These are phyloP conservation scores for Linyphia triangularis DNA, from an alignment of 2,888 invertebrate species.

Conservation along the genomic window DNA sequence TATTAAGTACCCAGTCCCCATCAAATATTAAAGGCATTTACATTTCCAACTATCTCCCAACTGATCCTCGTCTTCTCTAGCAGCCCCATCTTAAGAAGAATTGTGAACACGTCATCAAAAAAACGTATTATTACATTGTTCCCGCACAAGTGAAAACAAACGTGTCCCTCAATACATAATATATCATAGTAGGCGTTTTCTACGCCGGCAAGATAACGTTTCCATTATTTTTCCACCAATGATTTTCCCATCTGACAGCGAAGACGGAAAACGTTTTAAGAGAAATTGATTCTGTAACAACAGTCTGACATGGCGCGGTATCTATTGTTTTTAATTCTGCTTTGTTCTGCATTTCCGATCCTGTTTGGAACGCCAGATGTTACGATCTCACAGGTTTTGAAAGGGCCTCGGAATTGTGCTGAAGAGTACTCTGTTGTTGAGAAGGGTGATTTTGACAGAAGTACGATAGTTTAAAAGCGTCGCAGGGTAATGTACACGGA, in stretches of 20 bases:
- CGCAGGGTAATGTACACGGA: neutral
- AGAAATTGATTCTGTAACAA: constrained; percentile 67
- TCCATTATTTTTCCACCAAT: constrained; percentile 65
- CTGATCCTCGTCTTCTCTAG: constrained; percentile 15
- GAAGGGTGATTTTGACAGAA: neutral
- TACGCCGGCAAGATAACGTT: constrained; percentile 55
- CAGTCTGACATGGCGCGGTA: constrained; percentile 34
- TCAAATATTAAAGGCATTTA: constrained; percentile 58
- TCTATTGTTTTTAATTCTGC: constrained; percentile 63
- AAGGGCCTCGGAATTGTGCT: constrained; percentile 17
- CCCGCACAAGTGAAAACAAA: constrained; percentile 63
- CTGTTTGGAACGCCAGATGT: constrained; percentile 35
- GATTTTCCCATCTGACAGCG: constrained; percentile 67
- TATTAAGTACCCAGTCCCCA: constrained; percentile 22
- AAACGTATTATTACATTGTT: constrained; percentile 57
- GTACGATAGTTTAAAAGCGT: neutral
- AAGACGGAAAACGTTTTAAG: constrained; percentile 60
- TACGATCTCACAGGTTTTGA: constrained; percentile 42
- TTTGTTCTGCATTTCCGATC: constrained; percentile 54
- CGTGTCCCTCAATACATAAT: constrained; percentile 63
- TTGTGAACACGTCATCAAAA: constrained; percentile 59
- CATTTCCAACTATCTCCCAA: constrained; percentile 25
- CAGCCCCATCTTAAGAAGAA: constrained; percentile 38
- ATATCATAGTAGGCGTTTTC: constrained; percentile 57
- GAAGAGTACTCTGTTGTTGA: neutral